Evolutionary conservation across 1,140 invertebrate genomes (phyloP), one percentile per base, ranked within the genome.

Genomic region (Zaprionus capensis): DNA sequence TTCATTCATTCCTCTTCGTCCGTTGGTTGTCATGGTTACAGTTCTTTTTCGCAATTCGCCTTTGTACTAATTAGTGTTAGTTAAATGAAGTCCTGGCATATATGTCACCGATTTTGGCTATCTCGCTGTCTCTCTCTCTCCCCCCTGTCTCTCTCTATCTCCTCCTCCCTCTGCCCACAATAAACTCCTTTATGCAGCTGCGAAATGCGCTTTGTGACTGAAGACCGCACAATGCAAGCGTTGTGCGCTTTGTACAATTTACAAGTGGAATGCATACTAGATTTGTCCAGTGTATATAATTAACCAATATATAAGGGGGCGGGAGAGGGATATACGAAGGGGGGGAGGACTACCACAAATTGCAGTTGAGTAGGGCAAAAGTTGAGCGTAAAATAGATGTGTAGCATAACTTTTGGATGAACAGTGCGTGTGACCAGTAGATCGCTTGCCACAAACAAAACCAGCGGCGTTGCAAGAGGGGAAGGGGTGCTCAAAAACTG

Each of bases 321-420:
- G 6, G 15, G 36, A 36, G 55, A 17, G 26, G 24, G 62, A 2
- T 3, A 11, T 3, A 11, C 9, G 31, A 31, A 34, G 56, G 58
- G 59, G 61, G 64, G 49, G 44, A n/a, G 15, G 4, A 24, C 61
- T 34, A 79, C 81, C 81, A 73, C 81, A 76, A 82, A 82, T 82
- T 83, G 76, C 44, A 69, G 49, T 4, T 46, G n/a, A 17, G 3
- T 34, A 44, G 28, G 41, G 56, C 46, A 57, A 76, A 75, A 79
- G 76, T 76, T 82, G 64, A 34, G 71, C 73, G 66, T 75, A 58
- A 76, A 76, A 76, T 55, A 71, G 76, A 76, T 58, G 69, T 80
- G 76, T 80, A 63, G 73, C 72, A 73, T 76, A 80, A 82, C 62
- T 82, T 82, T 82, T 82, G 64, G 57, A 79, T 70, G 38, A 76